phyloP scores from a whole-genome alignment of 2,888 invertebrate genomes.

The Lottia scabra region DNA sequence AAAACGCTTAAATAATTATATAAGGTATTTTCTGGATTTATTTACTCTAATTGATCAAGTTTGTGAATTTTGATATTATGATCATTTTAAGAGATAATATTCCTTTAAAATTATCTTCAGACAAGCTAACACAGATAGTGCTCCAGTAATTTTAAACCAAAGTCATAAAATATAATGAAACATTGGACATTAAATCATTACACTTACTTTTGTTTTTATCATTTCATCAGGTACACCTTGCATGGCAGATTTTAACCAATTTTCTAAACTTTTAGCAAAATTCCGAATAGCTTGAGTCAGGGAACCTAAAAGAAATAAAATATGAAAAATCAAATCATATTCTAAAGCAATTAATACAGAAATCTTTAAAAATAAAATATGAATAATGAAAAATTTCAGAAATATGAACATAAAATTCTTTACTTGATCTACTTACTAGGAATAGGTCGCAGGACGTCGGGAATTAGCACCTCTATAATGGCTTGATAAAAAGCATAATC shows the following conservation, averaged over 20 bases:
- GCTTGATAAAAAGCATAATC: slow-evolving; percentile 95
- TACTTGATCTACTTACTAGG: slow-evolving; percentile 77
- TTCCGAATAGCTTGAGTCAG: slow-evolving; percentile 93
- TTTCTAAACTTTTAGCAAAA: slow-evolving; percentile 90
- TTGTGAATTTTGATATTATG: no score
- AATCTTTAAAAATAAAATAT: slow-evolving; percentile 18
- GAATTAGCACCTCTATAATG: slow-evolving; percentile 94
- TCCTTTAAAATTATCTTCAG: no score
- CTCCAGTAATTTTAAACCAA: no score
- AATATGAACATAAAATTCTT: not conserved
- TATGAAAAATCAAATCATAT: not conserved
- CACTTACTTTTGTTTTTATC: slow-evolving; percentile 81
- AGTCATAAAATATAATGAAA: no score
- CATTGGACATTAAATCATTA: no score
- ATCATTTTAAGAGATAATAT: no score
- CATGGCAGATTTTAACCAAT: slow-evolving; percentile 86
- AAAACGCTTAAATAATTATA: no score
- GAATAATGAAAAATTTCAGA: no score
- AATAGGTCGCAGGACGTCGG: slow-evolving; percentile 94
- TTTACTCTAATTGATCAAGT: no score
- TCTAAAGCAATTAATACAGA: no score
- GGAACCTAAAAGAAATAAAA: slow-evolving; percentile 72
- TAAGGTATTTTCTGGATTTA: no score
- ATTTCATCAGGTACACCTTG: slow-evolving; percentile 85
- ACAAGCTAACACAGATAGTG: no score